Evolutionary conservation across 1,140 invertebrate species (phyloP), one percentile per base, ranked within the genome.

Genomic region (Macrostomum lignano): DNA sequence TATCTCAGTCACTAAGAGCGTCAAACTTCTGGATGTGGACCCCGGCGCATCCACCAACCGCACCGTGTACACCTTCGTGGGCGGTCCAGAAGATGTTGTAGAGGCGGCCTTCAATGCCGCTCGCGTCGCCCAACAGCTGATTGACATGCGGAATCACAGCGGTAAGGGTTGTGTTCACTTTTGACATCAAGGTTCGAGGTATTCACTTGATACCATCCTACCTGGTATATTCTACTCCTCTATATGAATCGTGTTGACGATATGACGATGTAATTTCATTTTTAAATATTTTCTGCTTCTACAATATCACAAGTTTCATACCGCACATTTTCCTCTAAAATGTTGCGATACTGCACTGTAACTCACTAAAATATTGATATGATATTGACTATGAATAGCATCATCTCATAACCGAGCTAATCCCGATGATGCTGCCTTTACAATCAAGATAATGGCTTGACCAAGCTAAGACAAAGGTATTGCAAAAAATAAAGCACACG

Each of bases 51-150:
- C 67, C 2, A 68, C 67, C 5, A 67, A 66, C 46, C 43, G 67
- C 21, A 68, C 66, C 1, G 66, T 68, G 0, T 67, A 65, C 44
- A 68, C 67, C n/a, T 68, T 68, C 48, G 66, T 68, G 26, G 67
- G 67, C 1, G 41, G 45, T 20, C 65, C 66, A 2, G 56, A 61
- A 13, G 48, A 51, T 32, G 62, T 67, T 3, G 49, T 67, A 19
- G 54, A 62, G 37, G 65, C 58, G 6, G 64, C 64, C 14, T 36
- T 66, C n/a, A 56, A 51, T 47, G 62, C 55, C 23, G 65, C 66
- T 7, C 44, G 51, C 39, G 48, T 43, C 6, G 65, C 64, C 2
- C 56, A 46, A 39, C 49, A 57, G 21, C 41, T 61, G 0, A 68
- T 68, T 40, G 64, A 68, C 40, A 68, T 68, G 67, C 49, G 51